These are phyloP conservation scores for Axea sp. DNA, from an alignment of 2,888 invertebrate species.

Conservation along the genomic window DNA sequence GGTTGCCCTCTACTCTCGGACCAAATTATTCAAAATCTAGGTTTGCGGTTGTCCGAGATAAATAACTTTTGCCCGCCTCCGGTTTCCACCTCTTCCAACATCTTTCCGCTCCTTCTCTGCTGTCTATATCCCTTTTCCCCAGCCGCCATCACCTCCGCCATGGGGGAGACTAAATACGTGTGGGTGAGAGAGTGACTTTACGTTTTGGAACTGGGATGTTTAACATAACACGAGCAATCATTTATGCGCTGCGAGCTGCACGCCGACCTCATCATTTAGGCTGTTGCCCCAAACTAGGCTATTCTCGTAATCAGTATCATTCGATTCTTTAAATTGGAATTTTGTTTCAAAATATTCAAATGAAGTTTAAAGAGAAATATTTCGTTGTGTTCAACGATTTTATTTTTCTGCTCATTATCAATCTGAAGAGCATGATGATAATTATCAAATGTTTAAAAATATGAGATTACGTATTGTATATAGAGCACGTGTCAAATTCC, in stretches of 20 bases:
- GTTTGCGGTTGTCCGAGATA: constrained; percentile 75
- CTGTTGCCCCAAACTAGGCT: constrained; percentile 75
- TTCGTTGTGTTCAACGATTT: too few relatives aligned
- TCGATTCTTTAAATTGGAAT: constrained; percentile 15
- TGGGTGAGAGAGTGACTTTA: constrained; percentile 71
- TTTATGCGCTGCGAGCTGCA: constrained; percentile 77
- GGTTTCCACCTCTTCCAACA: constrained; percentile 63
- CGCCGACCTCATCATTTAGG: constrained; percentile 78
- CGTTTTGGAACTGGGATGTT: constrained; percentile 72
- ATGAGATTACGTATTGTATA: too few relatives aligned
- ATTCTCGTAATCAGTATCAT: constrained; percentile 60
- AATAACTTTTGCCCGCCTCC: constrained; percentile 75
- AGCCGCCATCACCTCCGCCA: constrained; percentile 64
- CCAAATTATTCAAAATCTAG: constrained; percentile 77
- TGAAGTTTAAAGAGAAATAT: too few relatives aligned
- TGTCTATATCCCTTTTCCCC: constrained; percentile 66
- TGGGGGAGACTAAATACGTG: constrained; percentile 68
- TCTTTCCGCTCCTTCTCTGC: constrained; percentile 63
- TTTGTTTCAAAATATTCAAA: too few relatives aligned
- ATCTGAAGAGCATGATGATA: too few relatives aligned
- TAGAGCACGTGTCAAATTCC: too few relatives aligned
- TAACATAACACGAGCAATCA: constrained; percentile 79
- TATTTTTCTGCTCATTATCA: too few relatives aligned
- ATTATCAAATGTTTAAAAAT: too few relatives aligned
- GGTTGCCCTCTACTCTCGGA: constrained; percentile 67